These are phyloP conservation scores for Orcinus orca DNA, from an alignment of 2,113 vertebrate species.

Conservation along the genomic window DNA sequence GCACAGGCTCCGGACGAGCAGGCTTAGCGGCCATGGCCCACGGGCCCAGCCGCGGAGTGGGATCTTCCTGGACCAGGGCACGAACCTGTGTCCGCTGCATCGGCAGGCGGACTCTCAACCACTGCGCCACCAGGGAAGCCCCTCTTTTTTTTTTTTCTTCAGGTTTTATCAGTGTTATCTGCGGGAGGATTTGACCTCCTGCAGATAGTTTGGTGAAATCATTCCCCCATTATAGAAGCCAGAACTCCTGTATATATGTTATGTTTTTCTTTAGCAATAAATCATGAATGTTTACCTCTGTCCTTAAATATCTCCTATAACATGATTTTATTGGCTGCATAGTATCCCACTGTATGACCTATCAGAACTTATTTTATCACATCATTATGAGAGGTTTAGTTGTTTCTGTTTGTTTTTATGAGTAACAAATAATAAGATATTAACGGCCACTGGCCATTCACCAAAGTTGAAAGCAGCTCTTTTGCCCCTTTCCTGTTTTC, in stretches of 20 bases:
- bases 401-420: neutral
- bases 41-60: no score
- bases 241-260: neutral
- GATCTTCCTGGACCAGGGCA: no score
- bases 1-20: no score
- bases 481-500: no score
- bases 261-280: neutral
- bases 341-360: neutral
- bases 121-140: no score
- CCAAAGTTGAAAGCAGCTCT: no score
- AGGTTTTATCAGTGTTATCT: neutral
- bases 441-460: neutral
- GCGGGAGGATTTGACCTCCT: neutral
- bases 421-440: neutral
- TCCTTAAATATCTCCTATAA: neutral
- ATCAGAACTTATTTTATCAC: neutral
- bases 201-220: neutral
- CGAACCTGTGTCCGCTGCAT: no score
- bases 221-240: neutral
- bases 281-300: neutral
- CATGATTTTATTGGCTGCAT: neutral
- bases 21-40: no score
- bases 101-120: no score
- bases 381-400: neutral
- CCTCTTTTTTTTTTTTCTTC: neutral